Evolutionary conservation across 2,797 vertebrate species (phyloP).

Genomic region (Sciurus vulgaris): DNA sequence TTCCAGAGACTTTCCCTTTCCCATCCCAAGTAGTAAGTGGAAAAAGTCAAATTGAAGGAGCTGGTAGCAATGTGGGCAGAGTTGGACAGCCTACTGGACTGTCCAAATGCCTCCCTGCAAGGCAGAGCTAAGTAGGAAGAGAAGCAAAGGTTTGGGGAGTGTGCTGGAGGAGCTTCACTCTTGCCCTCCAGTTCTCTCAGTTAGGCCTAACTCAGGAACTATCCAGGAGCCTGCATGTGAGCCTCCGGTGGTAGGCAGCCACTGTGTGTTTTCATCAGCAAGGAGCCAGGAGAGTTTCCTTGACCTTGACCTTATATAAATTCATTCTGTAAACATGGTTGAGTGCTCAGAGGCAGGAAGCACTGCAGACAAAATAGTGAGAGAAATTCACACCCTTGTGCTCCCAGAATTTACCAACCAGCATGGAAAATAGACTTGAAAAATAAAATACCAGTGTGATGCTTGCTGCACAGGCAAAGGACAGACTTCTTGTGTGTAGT

Average conservation of each 20-base stretch:
- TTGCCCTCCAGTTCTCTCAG: no score
- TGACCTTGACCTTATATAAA: background rate
- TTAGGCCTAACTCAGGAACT: background rate
- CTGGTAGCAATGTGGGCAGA: background rate
- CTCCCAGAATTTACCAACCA: background rate
- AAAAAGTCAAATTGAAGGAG: background rate
- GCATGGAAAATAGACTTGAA: background rate
- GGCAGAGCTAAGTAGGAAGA: background rate
- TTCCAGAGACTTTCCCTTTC: background rate
- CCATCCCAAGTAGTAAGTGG: background rate
- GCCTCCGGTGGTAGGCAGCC: background rate
- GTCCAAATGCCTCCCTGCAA: no score
- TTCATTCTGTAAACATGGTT: background rate
- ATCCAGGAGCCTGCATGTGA: background rate
- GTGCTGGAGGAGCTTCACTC: no score
- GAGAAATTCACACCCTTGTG: background rate
- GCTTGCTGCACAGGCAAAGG: background rate
- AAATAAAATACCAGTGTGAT: no score
- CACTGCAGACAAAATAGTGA: background rate
- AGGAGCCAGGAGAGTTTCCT: background rate
- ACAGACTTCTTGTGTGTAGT: background rate
- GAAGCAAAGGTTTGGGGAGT: background rate
- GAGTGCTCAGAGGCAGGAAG: background rate
- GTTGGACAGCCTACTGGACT: no score
- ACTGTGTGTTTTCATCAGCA: background rate